These are phyloP conservation scores for Drosophila teissieri DNA, from an alignment of 1,140 invertebrate species.

Conservation along the genomic window DNA sequence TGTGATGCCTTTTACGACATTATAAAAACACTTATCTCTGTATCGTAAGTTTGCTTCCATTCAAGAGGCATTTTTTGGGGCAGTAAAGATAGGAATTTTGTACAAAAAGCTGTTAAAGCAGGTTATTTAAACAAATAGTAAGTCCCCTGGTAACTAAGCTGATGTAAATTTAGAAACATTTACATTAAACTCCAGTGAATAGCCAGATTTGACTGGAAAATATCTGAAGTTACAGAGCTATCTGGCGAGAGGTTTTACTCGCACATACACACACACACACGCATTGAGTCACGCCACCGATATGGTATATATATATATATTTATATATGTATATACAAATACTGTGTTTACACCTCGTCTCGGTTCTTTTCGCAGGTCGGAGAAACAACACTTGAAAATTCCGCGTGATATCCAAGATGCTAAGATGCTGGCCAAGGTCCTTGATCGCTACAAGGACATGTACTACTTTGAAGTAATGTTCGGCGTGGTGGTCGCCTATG, in stretches of 20 bases:
- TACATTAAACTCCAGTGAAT: not conserved
- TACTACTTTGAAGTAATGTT: constrained; percentile 96
- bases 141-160: too few species aligned
- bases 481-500: constrained; percentile 96
- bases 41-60: constrained; percentile 1
- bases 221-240: constrained; percentile 4
- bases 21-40: constrained; percentile 21
- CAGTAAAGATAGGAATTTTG: constrained; percentile 2
- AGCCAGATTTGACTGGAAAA: constrained; percentile 13
- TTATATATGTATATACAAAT: not conserved
- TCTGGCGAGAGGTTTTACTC: constrained; percentile 16
- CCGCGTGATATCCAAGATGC: constrained; percentile 98
- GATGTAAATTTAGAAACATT: not conserved
- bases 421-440: constrained; percentile 95
- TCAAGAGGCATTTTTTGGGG: constrained; percentile 2
- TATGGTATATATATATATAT: not conserved
- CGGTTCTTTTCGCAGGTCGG: constrained; percentile 88
- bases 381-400: constrained; percentile 94
- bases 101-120: not conserved
- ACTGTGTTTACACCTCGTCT: constrained; percentile 40
- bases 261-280: constrained; percentile 14
- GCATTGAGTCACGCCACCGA: constrained; percentile 63
- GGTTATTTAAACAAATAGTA: too few species aligned
- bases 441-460: constrained; percentile 96
- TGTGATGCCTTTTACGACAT: constrained; percentile 11